Conservation (phyloP, 1,140 invertebrate genomes). For the Diploscapter pachys region DNA sequence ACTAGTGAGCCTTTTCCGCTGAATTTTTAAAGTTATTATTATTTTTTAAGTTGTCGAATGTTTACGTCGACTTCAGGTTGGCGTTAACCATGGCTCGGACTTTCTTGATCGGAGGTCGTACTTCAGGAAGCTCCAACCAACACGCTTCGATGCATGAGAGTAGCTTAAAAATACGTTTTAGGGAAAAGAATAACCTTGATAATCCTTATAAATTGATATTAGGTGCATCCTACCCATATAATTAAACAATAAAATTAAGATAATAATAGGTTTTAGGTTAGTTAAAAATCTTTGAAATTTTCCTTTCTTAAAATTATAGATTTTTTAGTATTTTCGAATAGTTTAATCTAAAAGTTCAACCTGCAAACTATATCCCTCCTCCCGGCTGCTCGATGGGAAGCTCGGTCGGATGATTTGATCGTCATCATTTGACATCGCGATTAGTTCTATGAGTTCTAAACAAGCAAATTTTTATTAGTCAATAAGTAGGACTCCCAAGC, state of each 20-base stretch:
- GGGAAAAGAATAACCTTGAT: neutral
- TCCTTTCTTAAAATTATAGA: neutral
- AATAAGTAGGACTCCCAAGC: too few relatives aligned
- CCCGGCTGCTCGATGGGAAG: conserved; percentile 47
- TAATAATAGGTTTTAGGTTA: too few relatives aligned
- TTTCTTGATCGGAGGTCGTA: conserved; percentile 57
- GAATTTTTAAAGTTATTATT: neutral
- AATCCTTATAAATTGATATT: neutral
- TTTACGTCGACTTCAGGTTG: conserved; percentile 54
- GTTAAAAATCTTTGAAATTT: too few relatives aligned
- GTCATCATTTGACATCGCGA: conserved; percentile 54
- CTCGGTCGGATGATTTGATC: conserved; percentile 54
- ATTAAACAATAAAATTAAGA: too few relatives aligned
- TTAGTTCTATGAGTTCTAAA: conserved; percentile 54
- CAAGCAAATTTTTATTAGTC: neutral
- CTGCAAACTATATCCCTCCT: conserved; percentile 24
- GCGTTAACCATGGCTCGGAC: conserved; percentile 54
- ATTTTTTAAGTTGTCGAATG: conserved; percentile 9
- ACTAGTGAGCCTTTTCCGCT: conserved; percentile 54
- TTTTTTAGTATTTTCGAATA: too few relatives aligned
- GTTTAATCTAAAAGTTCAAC: neutral
- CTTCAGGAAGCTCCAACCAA: conserved; percentile 57
- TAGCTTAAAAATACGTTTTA: conserved; percentile 28
- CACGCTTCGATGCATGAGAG: conserved; percentile 56
- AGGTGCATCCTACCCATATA: neutral